These are phyloP conservation scores for Callithrix jacchus DNA, from an alignment of 2,113 vertebrate species.

Conservation along the genomic window DNA sequence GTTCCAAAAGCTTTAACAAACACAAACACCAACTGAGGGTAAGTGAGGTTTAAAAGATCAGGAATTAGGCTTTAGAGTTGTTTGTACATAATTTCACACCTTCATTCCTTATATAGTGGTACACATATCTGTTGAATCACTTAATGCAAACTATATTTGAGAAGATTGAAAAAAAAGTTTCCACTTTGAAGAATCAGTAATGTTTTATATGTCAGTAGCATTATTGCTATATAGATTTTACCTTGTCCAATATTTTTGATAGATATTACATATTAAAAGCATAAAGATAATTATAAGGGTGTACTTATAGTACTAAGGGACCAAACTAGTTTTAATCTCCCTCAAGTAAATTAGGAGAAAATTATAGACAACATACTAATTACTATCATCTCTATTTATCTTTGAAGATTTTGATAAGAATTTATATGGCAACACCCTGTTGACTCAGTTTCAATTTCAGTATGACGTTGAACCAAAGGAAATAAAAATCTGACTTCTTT, in stretches of 20 bases:
- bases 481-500: constrained; percentile 42
- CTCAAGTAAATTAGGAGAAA: constrained; percentile 33
- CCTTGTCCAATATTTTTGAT: background rate
- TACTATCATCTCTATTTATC: constrained; percentile 17
- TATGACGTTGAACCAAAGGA: constrained; percentile 49
- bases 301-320: background rate
- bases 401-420: constrained; percentile 37
- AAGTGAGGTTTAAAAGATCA: background rate
- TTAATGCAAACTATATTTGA: background rate
- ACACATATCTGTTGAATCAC: background rate
- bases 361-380: constrained; percentile 24
- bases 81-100: background rate
- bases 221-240: constrained; percentile 2
- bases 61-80: background rate
- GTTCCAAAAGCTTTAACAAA: background rate
- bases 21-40: background rate
- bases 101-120: background rate
- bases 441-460: constrained; percentile 54
- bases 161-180: background rate
- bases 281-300: constrained; percentile 8
- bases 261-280: background rate
- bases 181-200: background rate
- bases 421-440: constrained; percentile 11
- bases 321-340: background rate
- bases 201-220: background rate